These are phyloP conservation scores for Corythucha ciliata DNA, from an alignment of 2,888 invertebrate species.

Conservation along the genomic window DNA sequence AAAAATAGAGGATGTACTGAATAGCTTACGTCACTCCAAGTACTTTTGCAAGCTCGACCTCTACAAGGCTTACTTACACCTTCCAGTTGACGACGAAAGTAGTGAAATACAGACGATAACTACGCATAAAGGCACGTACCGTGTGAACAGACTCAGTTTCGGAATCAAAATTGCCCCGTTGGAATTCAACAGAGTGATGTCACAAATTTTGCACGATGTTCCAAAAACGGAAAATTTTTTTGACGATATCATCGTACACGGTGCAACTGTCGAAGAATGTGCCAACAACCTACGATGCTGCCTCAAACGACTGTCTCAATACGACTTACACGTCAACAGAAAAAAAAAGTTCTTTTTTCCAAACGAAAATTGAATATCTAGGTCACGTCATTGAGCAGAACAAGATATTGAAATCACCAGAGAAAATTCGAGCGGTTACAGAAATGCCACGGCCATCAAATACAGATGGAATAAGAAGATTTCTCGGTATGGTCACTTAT, in stretches of 20 bases:
- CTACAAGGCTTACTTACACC: background rate
- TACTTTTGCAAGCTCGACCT: constrained; percentile 22
- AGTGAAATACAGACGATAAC: constrained; percentile 12
- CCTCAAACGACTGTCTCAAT: background rate
- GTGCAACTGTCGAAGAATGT: constrained; percentile 8
- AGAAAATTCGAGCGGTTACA: constrained; percentile 23
- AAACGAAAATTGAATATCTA: background rate
- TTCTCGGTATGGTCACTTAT: constrained; percentile 4
- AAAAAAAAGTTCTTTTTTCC: constrained; percentile 9
- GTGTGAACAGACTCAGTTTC: constrained; percentile 3
- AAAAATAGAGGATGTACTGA: constrained; percentile 24
- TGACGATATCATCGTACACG: constrained; percentile 2
- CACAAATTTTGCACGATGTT: constrained; percentile 23
- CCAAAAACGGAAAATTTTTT: background rate
- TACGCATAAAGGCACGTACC: constrained; percentile 4
- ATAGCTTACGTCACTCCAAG: constrained; percentile 21
- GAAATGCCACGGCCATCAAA: constrained; percentile 22
- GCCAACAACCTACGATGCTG: background rate
- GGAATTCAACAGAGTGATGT: constrained; percentile 2
- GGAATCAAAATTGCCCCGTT: background rate
- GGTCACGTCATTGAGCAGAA: constrained; percentile 6
- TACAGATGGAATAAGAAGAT: constrained; percentile 22
- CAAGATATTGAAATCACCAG: constrained; percentile 20
- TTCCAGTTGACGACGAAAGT: constrained; percentile 4
- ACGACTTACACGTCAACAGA: constrained; percentile 7